These are phyloP conservation scores for Entomobrya multifasciata DNA, from an alignment of 2,888 invertebrate species.

Conservation along the genomic window DNA sequence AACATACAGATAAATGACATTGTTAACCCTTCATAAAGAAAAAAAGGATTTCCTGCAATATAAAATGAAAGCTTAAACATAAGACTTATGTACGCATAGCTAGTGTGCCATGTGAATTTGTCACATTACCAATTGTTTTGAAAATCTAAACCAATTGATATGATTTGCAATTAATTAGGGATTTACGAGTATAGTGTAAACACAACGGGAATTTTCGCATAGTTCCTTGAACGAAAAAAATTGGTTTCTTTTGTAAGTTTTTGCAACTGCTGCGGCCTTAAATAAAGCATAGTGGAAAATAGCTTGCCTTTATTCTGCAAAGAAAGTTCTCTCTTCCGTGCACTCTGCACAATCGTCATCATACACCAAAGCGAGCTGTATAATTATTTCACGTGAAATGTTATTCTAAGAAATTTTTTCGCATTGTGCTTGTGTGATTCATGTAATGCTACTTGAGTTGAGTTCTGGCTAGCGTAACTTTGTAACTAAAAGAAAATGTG, in stretches of 20 bases:
- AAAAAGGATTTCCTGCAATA: slow-evolving; percentile 49
- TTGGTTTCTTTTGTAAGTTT: too few species aligned
- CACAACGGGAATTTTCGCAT: too few species aligned
- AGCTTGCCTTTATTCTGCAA: neutral
- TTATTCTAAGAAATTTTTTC: slow-evolving; percentile 39
- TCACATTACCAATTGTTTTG: too few species aligned
- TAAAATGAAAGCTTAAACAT: neutral
- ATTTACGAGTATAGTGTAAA: too few species aligned
- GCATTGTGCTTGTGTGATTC: slow-evolving; percentile 26
- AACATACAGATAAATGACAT: neutral
- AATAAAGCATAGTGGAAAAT: too few species aligned
- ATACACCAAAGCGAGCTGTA: neutral
- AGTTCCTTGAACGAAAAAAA: too few species aligned
- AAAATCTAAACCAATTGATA: too few species aligned
- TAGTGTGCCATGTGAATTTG: too few species aligned
- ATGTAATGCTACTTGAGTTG: neutral
- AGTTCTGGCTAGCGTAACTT: neutral
- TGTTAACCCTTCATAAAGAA: neutral
- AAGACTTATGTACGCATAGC: too few species aligned
- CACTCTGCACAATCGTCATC: too few species aligned
- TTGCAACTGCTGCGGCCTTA: too few species aligned
- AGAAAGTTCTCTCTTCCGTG: neutral
- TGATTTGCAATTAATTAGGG: too few species aligned
- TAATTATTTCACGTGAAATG: slow-evolving; percentile 35
- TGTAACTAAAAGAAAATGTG: slow-evolving; percentile 1